Conservation (phyloP, 1,140 invertebrate genomes). For the Sitophilus oryzae region DNA sequence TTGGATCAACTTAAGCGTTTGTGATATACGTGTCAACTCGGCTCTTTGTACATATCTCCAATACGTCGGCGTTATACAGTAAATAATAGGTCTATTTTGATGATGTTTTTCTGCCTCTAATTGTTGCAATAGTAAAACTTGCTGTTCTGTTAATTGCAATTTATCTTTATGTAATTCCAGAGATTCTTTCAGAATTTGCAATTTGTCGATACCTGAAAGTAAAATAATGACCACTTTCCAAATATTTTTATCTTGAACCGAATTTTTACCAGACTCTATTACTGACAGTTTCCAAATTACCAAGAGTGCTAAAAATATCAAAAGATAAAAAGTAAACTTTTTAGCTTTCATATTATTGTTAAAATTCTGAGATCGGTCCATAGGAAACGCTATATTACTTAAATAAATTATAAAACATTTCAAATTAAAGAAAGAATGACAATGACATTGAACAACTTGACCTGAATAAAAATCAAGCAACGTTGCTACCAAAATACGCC, state of each 20-base stretch:
- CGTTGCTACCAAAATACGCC: too few relatives aligned
- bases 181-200: constrained; percentile 30
- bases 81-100: constrained; percentile 62
- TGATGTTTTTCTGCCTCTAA: constrained; percentile 25
- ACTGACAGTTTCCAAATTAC: constrained; percentile 38
- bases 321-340: constrained; percentile 16
- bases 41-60: constrained; percentile 85
- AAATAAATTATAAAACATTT: too few relatives aligned
- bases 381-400: constrained; percentile 16
- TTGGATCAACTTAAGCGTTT: constrained; percentile 81
- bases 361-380: constrained; percentile 29
- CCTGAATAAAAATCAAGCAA: too few relatives aligned
- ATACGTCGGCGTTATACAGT: constrained; percentile 92
- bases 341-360: constrained; percentile 29
- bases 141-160: constrained; percentile 36
- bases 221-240: background rate
- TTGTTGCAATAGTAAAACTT: constrained; percentile 35
- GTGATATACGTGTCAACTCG: constrained; percentile 85
- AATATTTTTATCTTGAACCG: background rate
- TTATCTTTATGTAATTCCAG: constrained; percentile 36
- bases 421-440: too few relatives aligned
- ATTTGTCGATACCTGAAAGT: constrained; percentile 30
- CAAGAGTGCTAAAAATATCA: constrained; percentile 20
- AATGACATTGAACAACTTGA: too few relatives aligned
- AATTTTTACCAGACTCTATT: constrained; percentile 34